Base-by-base conservation (phyloP, 2,113 vertebrate species). In the Macrotus californicus region DNA sequence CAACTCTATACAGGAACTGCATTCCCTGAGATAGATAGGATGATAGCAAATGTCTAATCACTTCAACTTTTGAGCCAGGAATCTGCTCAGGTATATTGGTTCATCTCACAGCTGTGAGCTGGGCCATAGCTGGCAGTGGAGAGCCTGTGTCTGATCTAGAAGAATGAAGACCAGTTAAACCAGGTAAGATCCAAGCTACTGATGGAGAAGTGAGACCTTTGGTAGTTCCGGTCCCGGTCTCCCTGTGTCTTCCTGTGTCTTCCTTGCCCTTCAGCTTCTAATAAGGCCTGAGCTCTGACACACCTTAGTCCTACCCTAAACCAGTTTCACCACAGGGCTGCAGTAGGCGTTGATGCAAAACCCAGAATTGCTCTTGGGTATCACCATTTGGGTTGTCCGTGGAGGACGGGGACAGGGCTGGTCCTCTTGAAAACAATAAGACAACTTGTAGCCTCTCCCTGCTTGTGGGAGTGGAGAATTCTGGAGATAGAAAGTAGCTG, bases 21-120 rank as follows among this genome's bases (percentile, higher is more conserved):
- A 66, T 95, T 99, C 21, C 98, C 98, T n/a, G 98, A 99, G 89
- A 94, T 99, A 95, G 98, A 99, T 52, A 98, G 98, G 3, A 99
- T 98, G 92, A 98, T 98, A 0, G 98, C 98, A 1, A 99, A 99
- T 99, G 98, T 99, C 98, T 99, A 46, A 99, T 19, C 98, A 99
- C 94, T 99, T 99, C 95, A 98, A 98, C 9, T 98, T 98, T 99
- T 98, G 98, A 98, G 98, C 98, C 24, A 97, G 99, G 19, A 99
- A 98, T n/a, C 98, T 98, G 52, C 98, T 99, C 13, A 98, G 98
- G 11, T 99, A 99, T 83, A 0, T 83, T 99, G 43, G 98, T 98
- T 43, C 98, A 99, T 79, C 97, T 99, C 7, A 98, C 98, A 98
- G 98, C 98, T 0, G 97, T 99, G 41, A 98, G 43, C 98, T 99